A percentile compares a stretch with the other conserved stretches of the same genome.
Evolutionary conservation across 2,113 vertebrate species (phyloP).

Genomic region (Callopanchax toddi): DNA sequence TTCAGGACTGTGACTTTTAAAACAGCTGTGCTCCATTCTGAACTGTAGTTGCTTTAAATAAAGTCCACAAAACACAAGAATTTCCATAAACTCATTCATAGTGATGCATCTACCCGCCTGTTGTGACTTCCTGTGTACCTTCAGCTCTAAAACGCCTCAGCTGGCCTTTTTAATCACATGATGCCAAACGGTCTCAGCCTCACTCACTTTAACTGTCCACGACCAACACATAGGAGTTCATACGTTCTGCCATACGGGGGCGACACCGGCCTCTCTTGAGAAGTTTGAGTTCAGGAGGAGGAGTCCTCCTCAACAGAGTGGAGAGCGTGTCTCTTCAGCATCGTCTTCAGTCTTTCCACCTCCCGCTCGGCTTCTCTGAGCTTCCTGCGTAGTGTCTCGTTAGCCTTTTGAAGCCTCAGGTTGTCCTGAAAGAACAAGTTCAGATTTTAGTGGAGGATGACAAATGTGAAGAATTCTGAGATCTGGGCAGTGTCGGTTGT

Average conservation of each 20-base stretch:
- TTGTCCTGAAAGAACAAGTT: constrained; percentile 81
- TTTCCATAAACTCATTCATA: constrained; percentile 1
- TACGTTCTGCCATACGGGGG: constrained; percentile 32
- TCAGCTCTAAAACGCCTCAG: constrained; percentile 13
- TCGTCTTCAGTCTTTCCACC: constrained; percentile 86
- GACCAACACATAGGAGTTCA: constrained; percentile 22
- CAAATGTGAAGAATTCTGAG: not conserved
- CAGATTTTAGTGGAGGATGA: not conserved
- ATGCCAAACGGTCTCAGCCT: not conserved
- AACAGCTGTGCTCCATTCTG: not conserved
- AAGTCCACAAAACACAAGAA: constrained; percentile 1
- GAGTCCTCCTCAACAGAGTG: constrained; percentile 78
- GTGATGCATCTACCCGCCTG: constrained; percentile 10
- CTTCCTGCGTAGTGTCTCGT: constrained; percentile 87
- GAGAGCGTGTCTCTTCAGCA: constrained; percentile 75
- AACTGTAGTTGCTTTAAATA: constrained; percentile 6
- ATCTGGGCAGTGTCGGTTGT: not conserved
- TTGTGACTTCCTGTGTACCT: constrained; percentile 2
- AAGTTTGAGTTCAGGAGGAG: constrained; percentile 62
- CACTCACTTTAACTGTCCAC: constrained; percentile 8
- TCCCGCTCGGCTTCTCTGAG: constrained; percentile 88
- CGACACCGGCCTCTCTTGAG: constrained; percentile 35
- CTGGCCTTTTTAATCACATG: not conserved
- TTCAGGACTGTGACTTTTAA: not conserved
- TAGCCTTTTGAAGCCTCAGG: constrained; percentile 84